phyloP scores from a whole-genome alignment of 2,113 vertebrate species.

The Petaurus breviceps region DNA sequence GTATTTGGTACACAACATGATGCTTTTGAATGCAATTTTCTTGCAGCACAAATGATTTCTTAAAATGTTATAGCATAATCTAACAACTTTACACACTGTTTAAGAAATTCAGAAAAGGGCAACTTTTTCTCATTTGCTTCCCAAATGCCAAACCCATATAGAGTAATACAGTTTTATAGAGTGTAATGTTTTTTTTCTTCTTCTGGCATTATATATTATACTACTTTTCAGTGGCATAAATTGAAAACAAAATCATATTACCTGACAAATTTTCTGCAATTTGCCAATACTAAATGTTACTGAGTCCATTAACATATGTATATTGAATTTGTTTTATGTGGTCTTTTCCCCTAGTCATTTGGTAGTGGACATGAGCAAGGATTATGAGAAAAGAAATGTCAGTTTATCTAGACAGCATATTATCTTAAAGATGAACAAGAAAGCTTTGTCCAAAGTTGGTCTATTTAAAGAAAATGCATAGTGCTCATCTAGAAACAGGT shows the following conservation, averaged over 20 bases:
- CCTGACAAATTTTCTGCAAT: conserved; percentile 76
- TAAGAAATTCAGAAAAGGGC: conserved; percentile 80
- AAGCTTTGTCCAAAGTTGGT: background rate
- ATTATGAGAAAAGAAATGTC: conserved; percentile 39
- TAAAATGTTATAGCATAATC: conserved; percentile 77
- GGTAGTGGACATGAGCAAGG: conserved; percentile 43
- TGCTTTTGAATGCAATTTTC: conserved; percentile 67
- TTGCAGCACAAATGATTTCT: conserved; percentile 73
- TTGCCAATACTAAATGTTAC: conserved; percentile 72
- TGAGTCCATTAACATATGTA: conserved; percentile 71
- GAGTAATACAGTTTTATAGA: conserved; percentile 71
- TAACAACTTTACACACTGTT: conserved; percentile 80
- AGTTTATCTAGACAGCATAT: conserved; percentile 25
- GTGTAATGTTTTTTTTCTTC: conserved; percentile 34
- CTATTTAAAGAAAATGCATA: conserved; percentile 31
- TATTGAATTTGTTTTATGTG: conserved; percentile 68
- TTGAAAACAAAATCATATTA: conserved; percentile 78
- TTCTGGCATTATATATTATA: conserved; percentile 71
- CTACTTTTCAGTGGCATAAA: conserved; percentile 74
- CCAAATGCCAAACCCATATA: conserved; percentile 78
- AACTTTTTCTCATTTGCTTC: conserved; percentile 77
- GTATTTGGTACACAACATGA: conserved; percentile 45
- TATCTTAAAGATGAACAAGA: conserved; percentile 12
- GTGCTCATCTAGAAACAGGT: background rate
- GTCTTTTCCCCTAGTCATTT: conserved; percentile 30